Conservation (phyloP, 2,888 invertebrate species). For the Cheilosia impressa region DNA sequence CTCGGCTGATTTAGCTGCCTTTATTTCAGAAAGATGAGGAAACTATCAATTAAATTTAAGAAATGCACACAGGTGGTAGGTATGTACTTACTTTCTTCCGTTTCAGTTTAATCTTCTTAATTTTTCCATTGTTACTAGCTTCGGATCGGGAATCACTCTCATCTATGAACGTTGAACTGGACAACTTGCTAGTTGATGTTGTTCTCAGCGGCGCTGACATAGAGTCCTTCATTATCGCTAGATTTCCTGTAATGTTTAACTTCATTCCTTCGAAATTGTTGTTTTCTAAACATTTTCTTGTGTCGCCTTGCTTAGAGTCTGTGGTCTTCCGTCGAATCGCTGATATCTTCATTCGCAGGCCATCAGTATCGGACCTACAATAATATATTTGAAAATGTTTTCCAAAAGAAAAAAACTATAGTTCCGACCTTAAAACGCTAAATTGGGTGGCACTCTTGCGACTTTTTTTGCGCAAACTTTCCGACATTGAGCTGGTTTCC, state of each 20-base stretch:
- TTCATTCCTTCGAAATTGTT: slow-evolving; percentile 64
- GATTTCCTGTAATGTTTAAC: slow-evolving; percentile 52
- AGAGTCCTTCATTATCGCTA: slow-evolving; percentile 9
- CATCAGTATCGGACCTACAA: slow-evolving; percentile 82
- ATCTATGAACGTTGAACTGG: slow-evolving; percentile 70
- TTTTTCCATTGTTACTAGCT: slow-evolving; percentile 70
- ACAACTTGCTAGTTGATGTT: slow-evolving; percentile 28
- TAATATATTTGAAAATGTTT: not conserved
- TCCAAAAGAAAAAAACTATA: not conserved
- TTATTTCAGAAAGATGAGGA: not conserved
- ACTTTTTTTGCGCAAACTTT: slow-evolving; percentile 60
- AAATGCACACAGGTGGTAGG: not conserved
- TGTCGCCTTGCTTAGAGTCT: slow-evolving; percentile 33
- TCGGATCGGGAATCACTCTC: slow-evolving; percentile 76
- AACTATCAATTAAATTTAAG: not conserved
- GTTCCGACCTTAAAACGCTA: slow-evolving; percentile 77
- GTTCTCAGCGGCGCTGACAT: slow-evolving; percentile 32
- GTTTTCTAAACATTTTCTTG: slow-evolving; percentile 65
- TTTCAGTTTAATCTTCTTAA: slow-evolving; percentile 81
- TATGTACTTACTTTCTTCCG: slow-evolving; percentile 79
- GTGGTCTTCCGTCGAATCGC: slow-evolving; percentile 79
- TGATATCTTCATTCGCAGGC: slow-evolving; percentile 83
- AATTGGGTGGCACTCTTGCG: slow-evolving; percentile 79
- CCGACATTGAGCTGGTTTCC: slow-evolving; percentile 79
- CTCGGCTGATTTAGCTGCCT: slow-evolving; percentile 43